Evolutionary conservation across 2,888 invertebrate species (phyloP), one percentile per base, ranked within the genome.

Genomic region (Catocala fraxini): DNA sequence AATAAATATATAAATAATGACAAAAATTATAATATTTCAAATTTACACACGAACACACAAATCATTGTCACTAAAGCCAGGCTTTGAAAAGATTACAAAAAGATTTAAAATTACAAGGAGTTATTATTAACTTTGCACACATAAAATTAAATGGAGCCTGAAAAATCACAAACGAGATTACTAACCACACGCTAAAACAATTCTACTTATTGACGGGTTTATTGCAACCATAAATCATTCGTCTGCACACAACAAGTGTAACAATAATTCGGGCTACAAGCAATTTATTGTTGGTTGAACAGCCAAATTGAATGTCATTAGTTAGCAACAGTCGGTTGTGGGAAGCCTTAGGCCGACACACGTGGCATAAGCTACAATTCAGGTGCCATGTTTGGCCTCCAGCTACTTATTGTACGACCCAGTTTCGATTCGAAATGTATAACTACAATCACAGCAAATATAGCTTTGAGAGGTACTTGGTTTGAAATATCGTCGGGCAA

Each of bases 231-330:
- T 71, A 62, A 61, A 71, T 68, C 42, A 65, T 10, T 6, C 7
- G 33, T 46, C 11, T 35, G 12, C 4, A 34, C 35, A 11, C n/a
- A 42, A 45, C 4, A 43, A 53, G 11, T 2, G 34, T 43, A 41
- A 52, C 46, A 59, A 63, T 69, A 71, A 71, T 66, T 65, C 15
- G 6, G 11, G 56, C 39, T 39, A 59, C 71, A 63, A 69, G 63
- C 66, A 51, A 71, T 69, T 69, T 60, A 71, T 71, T 55, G 59
- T 58, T 55, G 52, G 54, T 59, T 51, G 47, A 71, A 48, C 57
- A 58, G 51, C 46, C 60, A 62, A 68, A 70, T 65, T 63, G 53
- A 70, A 74, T 59, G 56, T 59, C 56, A 70, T 65, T 63, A 63
- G 60, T 72, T 66, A 65, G 58, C 41, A 39, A 53, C 33, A 59